Base-by-base conservation (phyloP, 2,113 vertebrate genomes). In the Pipa parva region DNA sequence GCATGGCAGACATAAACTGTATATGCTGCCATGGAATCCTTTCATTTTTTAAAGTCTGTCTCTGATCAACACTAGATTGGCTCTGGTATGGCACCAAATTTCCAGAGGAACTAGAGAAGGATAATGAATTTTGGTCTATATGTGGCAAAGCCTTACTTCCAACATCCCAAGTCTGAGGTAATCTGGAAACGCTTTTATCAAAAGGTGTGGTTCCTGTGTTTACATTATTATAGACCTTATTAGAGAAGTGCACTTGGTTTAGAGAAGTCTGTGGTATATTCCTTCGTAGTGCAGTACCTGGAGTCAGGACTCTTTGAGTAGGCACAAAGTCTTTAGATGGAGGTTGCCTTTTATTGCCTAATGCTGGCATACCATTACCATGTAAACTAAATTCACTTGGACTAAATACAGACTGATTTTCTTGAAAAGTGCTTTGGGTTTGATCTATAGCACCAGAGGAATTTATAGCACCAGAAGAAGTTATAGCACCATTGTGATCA, bases 1-100 rank as follows among this genome's bases (percentile, higher is more conserved):
- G 81, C 78, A 88, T 12, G 1, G 87, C 59, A 7, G 90, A 63
- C 49, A 80, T 8, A 73, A 88, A 81, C 57, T 87, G 88, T 39
- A 86, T 84, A 31, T 93, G 92, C 75, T 94, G 87, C 95, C 96
- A 97, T 61, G 91, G 76, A 74, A 93, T 74, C 31, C 88, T 80
- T 76, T 80, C 75, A 45, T 80, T 88, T 72, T 90, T 93, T 61
- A 88, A 84, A 71, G 87, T 74, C 65, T 87, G 87, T 75, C 78
- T 89, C 79, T 90, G 93, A 67, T 93, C 87, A 21, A 84, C 76
- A 61, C 85, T 72, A 46, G 87, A 42, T 75, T 92, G 92, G 77
- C 82, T 86, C 74, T 92, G 86, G 33, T 92, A 92, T 72, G 85
- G 88, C 81, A 91, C 90, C 60, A 75, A 59, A 21, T 80, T 86